phyloP scores from a whole-genome alignment of 2,797 vertebrate genomes.

The Pterois miles region DNA sequence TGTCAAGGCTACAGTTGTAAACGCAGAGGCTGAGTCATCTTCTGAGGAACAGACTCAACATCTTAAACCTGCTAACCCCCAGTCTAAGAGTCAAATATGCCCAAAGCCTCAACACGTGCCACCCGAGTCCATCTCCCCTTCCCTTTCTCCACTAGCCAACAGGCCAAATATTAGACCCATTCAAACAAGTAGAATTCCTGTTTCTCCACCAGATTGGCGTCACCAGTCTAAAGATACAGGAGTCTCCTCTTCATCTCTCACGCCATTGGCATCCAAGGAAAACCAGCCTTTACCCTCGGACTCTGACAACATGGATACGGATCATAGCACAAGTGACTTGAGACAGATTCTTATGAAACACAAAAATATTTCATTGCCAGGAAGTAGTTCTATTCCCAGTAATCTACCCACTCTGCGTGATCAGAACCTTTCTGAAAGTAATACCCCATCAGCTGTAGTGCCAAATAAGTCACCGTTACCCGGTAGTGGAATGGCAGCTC shows the following conservation, averaged over 20 bases:
- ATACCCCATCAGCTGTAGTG: slow-evolving; percentile 54
- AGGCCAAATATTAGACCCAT: slow-evolving; percentile 82
- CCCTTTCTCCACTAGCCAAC: slow-evolving; percentile 70
- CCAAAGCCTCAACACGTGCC: slow-evolving; percentile 71
- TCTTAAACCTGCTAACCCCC: slow-evolving; percentile 70
- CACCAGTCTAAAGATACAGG: slow-evolving; percentile 87
- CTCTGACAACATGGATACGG: slow-evolving; percentile 86
- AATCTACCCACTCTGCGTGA: slow-evolving; percentile 84
- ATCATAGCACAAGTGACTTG: slow-evolving; percentile 90
- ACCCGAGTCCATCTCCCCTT: slow-evolving; percentile 74
- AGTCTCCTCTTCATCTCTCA: slow-evolving; percentile 79
- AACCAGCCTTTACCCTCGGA: slow-evolving; percentile 84
- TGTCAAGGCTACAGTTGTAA: slow-evolving; percentile 55
- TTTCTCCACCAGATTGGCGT: slow-evolving; percentile 87
- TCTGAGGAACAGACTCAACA: slow-evolving; percentile 71
- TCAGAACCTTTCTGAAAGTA: slow-evolving; percentile 81
- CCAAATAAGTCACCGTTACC: slow-evolving; percentile 78
- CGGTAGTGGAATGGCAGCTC: slow-evolving; percentile 81
- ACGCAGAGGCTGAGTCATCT: slow-evolving; percentile 59
- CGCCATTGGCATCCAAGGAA: slow-evolving; percentile 74
- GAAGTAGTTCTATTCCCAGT: slow-evolving; percentile 71
- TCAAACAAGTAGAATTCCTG: slow-evolving; percentile 66
- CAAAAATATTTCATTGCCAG: slow-evolving; percentile 84
- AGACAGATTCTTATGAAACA: slow-evolving; percentile 96
- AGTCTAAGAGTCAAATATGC: slow-evolving; percentile 72